phyloP scores from a whole-genome alignment of 1,140 invertebrate genomes.

The Calliopsis andreniformis region DNA sequence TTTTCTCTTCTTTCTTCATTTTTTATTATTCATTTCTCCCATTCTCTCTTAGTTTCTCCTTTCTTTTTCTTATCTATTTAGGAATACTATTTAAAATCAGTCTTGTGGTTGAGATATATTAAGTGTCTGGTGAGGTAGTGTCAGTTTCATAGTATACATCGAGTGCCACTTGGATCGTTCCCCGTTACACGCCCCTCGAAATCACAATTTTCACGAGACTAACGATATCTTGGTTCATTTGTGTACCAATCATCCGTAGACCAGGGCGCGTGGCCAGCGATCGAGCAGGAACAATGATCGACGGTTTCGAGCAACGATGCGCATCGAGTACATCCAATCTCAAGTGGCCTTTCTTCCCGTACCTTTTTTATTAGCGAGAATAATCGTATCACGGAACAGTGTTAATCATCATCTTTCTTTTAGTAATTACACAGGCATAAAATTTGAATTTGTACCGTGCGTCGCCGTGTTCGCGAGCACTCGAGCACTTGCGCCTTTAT shows the following conservation, averaged over 20 bases:
- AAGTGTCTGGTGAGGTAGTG: constrained; percentile 81
- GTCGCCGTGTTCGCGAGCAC: constrained; percentile 57
- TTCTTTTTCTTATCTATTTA: constrained; percentile 75
- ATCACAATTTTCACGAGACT: background rate
- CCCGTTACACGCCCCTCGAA: constrained; percentile 6
- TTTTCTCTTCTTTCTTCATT: constrained; percentile 5
- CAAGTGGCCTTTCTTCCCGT: constrained; percentile 42
- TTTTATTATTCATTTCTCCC: constrained; percentile 30
- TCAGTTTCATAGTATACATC: constrained; percentile 80
- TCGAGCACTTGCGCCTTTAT: background rate
- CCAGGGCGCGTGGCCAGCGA: background rate
- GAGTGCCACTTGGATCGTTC: constrained; percentile 64
- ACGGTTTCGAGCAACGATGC: background rate
- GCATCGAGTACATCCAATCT: background rate
- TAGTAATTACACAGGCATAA: constrained; percentile 66
- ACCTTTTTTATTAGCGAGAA: constrained; percentile 42
- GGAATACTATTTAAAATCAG: constrained; percentile 82
- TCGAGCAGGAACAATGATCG: constrained; percentile 11
- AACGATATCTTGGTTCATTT: no score
- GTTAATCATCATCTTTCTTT: constrained; percentile 39
- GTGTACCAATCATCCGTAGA: no score
- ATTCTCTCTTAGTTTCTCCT: constrained; percentile 46
- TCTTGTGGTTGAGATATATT: constrained; percentile 82
- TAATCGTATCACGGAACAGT: constrained; percentile 47
- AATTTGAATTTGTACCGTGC: constrained; percentile 80